Evolutionary conservation across 2,888 invertebrate species (phyloP).

Genomic region (Adineta ricciae): DNA sequence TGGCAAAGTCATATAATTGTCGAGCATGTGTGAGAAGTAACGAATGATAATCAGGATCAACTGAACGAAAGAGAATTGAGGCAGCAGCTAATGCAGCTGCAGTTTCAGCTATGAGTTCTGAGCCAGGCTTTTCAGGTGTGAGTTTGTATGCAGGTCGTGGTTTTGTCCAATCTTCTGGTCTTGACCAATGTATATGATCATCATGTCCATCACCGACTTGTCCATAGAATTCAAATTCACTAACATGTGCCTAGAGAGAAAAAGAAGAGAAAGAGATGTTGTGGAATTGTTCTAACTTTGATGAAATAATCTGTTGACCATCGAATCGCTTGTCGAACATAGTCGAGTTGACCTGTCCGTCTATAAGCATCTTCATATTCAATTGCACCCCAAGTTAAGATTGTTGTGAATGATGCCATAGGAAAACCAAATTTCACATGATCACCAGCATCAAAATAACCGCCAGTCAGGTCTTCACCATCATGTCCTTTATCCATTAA

Average conservation of each 20-base stretch:
- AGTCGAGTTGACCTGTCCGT: slow-evolving; percentile 38
- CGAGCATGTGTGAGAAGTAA: slow-evolving; percentile 52
- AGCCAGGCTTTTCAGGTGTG: slow-evolving; percentile 55
- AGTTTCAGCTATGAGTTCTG: slow-evolving; percentile 58
- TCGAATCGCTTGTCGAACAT: slow-evolving; percentile 47
- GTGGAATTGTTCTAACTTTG: slow-evolving; percentile 49
- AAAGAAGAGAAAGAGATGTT: too few relatives aligned
- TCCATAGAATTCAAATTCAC: neutral
- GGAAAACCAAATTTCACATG: slow-evolving; percentile 42
- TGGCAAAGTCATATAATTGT: slow-evolving; percentile 55
- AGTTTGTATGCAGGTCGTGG: slow-evolving; percentile 57
- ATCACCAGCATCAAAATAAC: slow-evolving; percentile 44
- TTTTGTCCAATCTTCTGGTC: slow-evolving; percentile 57
- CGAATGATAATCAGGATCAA: slow-evolving; percentile 47
- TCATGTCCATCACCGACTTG: slow-evolving; percentile 51
- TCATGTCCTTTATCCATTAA: slow-evolving; percentile 40
- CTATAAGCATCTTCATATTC: slow-evolving; percentile 39
- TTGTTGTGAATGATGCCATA: slow-evolving; percentile 40
- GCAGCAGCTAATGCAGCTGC: slow-evolving; percentile 57
- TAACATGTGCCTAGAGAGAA: too few relatives aligned
- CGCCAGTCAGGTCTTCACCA: slow-evolving; percentile 44
- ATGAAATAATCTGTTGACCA: slow-evolving; percentile 59
- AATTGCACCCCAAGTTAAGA: slow-evolving; percentile 40
- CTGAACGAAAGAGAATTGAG: slow-evolving; percentile 50
- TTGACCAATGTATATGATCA: slow-evolving; percentile 58